Evolutionary conservation across 2,797 vertebrate species (phyloP).

Genomic region (Graptemys geographica): DNA sequence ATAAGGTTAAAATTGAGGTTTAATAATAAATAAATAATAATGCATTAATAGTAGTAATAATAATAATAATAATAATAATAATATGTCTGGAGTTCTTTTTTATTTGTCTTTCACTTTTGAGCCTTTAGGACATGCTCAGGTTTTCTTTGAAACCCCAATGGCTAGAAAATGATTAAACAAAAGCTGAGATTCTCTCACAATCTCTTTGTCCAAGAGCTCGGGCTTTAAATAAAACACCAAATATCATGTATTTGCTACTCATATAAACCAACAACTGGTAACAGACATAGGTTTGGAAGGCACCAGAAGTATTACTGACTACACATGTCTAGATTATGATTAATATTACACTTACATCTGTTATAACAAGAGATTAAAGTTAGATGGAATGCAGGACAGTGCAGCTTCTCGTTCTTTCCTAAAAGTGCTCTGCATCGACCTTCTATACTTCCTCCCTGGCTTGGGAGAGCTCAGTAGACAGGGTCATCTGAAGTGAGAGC

Average conservation of each 20-base stretch:
- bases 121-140: neutral
- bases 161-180: neutral
- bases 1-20: neutral
- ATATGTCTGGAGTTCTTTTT: neutral
- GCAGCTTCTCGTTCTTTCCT: neutral
- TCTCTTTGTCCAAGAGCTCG: neutral
- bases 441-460: neutral
- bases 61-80: neutral
- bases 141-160: neutral
- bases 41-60: neutral
- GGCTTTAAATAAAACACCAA: neutral
- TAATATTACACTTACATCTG: neutral
- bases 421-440: neutral
- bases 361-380: neutral
- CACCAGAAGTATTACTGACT: neutral
- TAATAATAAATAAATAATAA: neutral
- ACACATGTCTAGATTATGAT: neutral
- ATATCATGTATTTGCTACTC: neutral
- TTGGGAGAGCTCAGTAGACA: neutral
- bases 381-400: neutral
- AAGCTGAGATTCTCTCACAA: neutral
- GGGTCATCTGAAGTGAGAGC: neutral
- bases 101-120: neutral
- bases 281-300: neutral
- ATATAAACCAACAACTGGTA: neutral